These are phyloP conservation scores for Tipula vernalis DNA, from an alignment of 2,888 invertebrate species.

Conservation along the genomic window DNA sequence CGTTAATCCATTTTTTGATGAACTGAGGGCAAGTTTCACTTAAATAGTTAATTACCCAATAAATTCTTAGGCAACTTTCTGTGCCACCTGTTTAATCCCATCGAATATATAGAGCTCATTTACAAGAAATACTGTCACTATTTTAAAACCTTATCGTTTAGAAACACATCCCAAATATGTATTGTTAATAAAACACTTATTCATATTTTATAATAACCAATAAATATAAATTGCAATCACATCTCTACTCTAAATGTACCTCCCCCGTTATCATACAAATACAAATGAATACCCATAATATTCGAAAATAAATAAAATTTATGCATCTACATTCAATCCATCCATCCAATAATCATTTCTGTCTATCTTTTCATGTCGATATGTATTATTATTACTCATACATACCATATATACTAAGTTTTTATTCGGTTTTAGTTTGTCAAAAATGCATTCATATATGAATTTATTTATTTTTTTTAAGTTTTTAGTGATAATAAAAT, in stretches of 20 bases:
- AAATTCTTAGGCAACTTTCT: too few species aligned
- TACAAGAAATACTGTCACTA: neutral
- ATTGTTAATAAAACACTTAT: neutral
- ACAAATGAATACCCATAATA: neutral
- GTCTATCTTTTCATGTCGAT: neutral
- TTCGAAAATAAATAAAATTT: neutral
- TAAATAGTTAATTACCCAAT: too few species aligned
- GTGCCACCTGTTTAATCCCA: too few species aligned
- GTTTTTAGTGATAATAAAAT: neutral
- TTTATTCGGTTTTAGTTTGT: neutral
- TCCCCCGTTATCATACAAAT: neutral
- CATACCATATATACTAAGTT: neutral
- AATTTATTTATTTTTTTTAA: too few species aligned
- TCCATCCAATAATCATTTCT: neutral
- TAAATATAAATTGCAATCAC: neutral
- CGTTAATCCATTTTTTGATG: too few species aligned
- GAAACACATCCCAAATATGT: neutral
- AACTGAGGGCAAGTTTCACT: too few species aligned
- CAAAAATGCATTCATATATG: slow-evolving; percentile 5
- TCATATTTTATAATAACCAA: neutral
- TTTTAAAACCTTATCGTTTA: neutral
- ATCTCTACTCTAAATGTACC: neutral
- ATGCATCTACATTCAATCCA: neutral
- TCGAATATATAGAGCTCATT: too few species aligned
- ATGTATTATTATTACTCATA: neutral